phyloP scores from a whole-genome alignment of 2,888 invertebrate genomes.

The Diplazon laetatorius region DNA sequence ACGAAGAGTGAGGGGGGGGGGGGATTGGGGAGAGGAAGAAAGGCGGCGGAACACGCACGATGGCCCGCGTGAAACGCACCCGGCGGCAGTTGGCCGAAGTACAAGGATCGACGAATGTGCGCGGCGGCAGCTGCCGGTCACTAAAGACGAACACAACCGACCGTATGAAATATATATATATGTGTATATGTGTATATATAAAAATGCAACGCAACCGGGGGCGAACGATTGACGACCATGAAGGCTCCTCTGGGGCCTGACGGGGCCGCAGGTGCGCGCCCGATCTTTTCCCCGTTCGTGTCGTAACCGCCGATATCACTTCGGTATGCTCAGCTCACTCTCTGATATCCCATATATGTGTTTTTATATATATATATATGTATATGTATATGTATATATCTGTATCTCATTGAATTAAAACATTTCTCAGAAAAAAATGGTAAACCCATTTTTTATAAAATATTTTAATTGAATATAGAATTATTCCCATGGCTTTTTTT shows the following conservation, averaged over 20 bases:
- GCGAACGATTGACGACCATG: slow-evolving; percentile 28
- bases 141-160: slow-evolving; percentile 75
- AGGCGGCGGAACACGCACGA: slow-evolving; percentile 18
- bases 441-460: too few species aligned
- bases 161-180: too few species aligned
- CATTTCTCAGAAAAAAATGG: too few species aligned
- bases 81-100: slow-evolving; percentile 43
- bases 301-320: slow-evolving; percentile 62
- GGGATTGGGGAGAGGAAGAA: slow-evolving; percentile 14
- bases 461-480: too few species aligned
- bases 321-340: not conserved
- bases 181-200: too few species aligned
- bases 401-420: too few species aligned
- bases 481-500: too few species aligned
- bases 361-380: too few species aligned
- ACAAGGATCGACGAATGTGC: slow-evolving; percentile 51
- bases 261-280: slow-evolving; percentile 67
- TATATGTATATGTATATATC: too few species aligned
- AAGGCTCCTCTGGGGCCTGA: slow-evolving; percentile 53
- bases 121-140: slow-evolving; percentile 71
- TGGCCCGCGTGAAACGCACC: slow-evolving; percentile 8
- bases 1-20: slow-evolving; percentile 29
- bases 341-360: too few species aligned
- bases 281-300: slow-evolving; percentile 25
- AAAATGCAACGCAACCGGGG: slow-evolving; percentile 74